phyloP scores from a whole-genome alignment of 2,797 vertebrate genomes.

The Astyanax mexicanus region DNA sequence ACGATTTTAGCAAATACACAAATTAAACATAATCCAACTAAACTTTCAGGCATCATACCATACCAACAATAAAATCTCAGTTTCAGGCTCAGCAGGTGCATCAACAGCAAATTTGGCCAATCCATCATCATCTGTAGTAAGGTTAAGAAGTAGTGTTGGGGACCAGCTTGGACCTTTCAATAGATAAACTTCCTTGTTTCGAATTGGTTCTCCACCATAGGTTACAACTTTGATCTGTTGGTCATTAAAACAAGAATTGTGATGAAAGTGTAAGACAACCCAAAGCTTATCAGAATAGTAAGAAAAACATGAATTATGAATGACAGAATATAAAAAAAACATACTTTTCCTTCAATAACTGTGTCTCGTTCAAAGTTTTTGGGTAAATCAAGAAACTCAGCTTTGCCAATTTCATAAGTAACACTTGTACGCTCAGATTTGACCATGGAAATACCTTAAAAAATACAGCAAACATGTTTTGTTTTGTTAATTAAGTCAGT shows the following conservation, averaged over 20 bases:
- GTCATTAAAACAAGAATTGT: background rate
- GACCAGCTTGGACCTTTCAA: slow-evolving; percentile 53
- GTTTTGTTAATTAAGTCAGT: no score
- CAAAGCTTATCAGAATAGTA: background rate
- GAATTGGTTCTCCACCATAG: slow-evolving; percentile 62
- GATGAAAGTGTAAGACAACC: background rate
- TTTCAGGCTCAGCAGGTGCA: slow-evolving; percentile 18
- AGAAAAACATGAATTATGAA: background rate
- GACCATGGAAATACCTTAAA: background rate
- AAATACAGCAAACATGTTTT: background rate
- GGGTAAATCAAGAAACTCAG: slow-evolving; percentile 25
- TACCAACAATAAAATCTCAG: slow-evolving; percentile 53
- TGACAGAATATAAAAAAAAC: background rate
- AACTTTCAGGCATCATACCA: slow-evolving; percentile 9
- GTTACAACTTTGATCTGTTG: slow-evolving; percentile 68
- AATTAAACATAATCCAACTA: background rate
- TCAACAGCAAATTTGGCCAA: slow-evolving; percentile 66
- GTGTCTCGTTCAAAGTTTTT: background rate
- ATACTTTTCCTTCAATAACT: slow-evolving; percentile 45
- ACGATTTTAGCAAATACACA: background rate
- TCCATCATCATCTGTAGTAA: slow-evolving; percentile 70
- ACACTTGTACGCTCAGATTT: background rate
- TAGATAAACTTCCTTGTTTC: slow-evolving; percentile 63
- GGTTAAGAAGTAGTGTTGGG: slow-evolving; percentile 48
- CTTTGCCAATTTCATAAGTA: slow-evolving; percentile 31